A percentile compares a stretch with the other conserved stretches of the same genome.
These are phyloP conservation scores for Drepanosiphum platanoidis DNA, from an alignment of 2,888 invertebrate genomes.

Conservation along the genomic window DNA sequence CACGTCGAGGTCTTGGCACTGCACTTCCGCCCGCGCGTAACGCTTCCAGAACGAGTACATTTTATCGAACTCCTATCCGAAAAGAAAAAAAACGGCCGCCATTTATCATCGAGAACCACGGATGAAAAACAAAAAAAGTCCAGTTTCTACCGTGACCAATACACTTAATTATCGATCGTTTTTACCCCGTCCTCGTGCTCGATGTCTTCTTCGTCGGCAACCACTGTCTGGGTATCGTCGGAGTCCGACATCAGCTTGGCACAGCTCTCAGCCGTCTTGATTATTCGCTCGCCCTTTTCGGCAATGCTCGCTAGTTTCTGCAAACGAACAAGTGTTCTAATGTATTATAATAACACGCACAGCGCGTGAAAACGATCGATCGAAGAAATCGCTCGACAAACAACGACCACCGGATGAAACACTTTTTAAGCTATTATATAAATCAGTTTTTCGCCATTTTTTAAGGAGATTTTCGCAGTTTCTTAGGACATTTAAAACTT, in stretches of 20 bases:
- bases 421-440: too few species aligned
- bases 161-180: too few species aligned
- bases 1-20: conserved; percentile 70
- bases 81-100: neutral
- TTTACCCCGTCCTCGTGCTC: neutral
- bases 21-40: conserved; percentile 71
- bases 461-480: too few species aligned
- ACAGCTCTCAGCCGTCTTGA: conserved; percentile 74
- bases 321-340: neutral
- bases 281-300: conserved; percentile 72
- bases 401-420: too few species aligned
- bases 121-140: too few species aligned
- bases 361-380: too few species aligned
- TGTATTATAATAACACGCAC: too few species aligned
- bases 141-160: too few species aligned
- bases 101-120: too few species aligned
- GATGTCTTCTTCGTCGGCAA: neutral
- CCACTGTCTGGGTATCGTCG: conserved; percentile 53
- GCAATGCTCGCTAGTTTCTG: conserved; percentile 68
- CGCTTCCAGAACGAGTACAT: conserved; percentile 75
- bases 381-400: too few species aligned
- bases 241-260: conserved; percentile 74
- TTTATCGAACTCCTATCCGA: conserved; percentile 13
- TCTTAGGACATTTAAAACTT: too few species aligned
- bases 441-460: too few species aligned